Percentiles rank a stretch among this genome's conserved stretches.
phyloP scores from a whole-genome alignment of 53 echinoderm and acorn worm species.

The Echinarachnius parma region DNA sequence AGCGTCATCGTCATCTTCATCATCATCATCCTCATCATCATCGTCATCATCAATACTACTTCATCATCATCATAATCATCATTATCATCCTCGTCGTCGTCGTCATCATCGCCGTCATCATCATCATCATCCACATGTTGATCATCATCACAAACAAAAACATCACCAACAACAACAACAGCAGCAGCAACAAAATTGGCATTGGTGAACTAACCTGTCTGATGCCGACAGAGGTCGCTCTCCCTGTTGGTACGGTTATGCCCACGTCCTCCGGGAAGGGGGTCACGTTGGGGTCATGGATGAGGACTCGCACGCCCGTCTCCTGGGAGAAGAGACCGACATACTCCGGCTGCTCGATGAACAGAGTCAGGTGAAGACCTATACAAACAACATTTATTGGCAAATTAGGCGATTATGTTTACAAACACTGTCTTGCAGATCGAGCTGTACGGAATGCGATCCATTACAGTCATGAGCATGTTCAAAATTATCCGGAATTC shows the following conservation, averaged over 20 bases:
- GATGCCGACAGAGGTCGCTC: slow-evolving; percentile 68
- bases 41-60: no score
- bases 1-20: no score
- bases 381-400: neutral
- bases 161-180: neutral
- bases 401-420: neutral
- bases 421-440: no score
- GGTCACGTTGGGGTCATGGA: slow-evolving; percentile 23
- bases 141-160: neutral
- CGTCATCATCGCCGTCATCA: no score
- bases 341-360: slow-evolving; percentile 91
- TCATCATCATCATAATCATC: no score
- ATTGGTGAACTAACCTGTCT: slow-evolving; percentile 50
- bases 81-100: no score
- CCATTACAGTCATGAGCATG: no score
- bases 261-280: slow-evolving; percentile 76
- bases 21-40: no score
- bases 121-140: neutral
- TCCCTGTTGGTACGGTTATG: slow-evolving; percentile 62
- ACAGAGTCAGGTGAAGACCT: slow-evolving; percentile 91
- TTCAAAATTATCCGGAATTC: no score
- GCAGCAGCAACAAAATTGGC: neutral
- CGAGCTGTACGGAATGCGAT: no score
- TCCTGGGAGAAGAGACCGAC: slow-evolving; percentile 80
- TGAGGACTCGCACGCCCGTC: slow-evolving; percentile 53